phyloP scores from a whole-genome alignment of 2,113 vertebrate species.

The Hypomesus transpacificus region DNA sequence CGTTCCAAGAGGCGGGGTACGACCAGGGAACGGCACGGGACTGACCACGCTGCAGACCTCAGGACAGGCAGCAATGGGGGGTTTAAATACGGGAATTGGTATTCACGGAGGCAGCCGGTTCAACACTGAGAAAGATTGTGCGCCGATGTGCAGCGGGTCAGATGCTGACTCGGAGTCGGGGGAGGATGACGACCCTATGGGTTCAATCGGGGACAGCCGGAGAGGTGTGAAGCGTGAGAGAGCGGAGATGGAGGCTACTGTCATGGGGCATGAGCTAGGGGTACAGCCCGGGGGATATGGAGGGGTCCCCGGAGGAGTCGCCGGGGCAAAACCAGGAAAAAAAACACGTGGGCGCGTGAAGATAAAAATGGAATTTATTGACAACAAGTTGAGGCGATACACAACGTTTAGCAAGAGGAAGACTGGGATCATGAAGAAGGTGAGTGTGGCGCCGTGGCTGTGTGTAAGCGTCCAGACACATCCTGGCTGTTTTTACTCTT shows the following conservation, averaged over 20 bases:
- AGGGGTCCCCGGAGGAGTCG: slow-evolving; percentile 75
- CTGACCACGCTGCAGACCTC: slow-evolving; percentile 61
- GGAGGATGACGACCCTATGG: slow-evolving; percentile 83
- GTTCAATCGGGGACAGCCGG: slow-evolving; percentile 69
- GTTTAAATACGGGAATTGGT: slow-evolving; percentile 64
- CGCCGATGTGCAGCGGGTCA: slow-evolving; percentile 78
- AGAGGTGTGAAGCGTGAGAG: slow-evolving; percentile 79
- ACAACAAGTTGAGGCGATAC: slow-evolving; percentile 90
- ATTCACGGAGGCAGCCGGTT: slow-evolving; percentile 67
- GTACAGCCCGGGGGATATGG: slow-evolving; percentile 74
- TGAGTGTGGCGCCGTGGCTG: slow-evolving; percentile 51
- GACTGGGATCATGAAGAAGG: slow-evolving; percentile 95
- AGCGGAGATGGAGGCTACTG: slow-evolving; percentile 77
- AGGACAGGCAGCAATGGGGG: slow-evolving; percentile 66
- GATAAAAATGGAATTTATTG: slow-evolving; percentile 95
- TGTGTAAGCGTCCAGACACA: slow-evolving; percentile 12
- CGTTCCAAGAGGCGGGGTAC: slow-evolving; percentile 60
- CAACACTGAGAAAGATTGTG: slow-evolving; percentile 64
- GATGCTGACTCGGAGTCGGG: slow-evolving; percentile 86
- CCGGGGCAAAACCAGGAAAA: slow-evolving; percentile 87
- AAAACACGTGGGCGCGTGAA: slow-evolving; percentile 89
- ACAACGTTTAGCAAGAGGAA: slow-evolving; percentile 97
- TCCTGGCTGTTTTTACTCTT: no score
- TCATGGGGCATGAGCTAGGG: slow-evolving; percentile 70
- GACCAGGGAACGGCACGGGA: slow-evolving; percentile 73